Conservation (phyloP, 1,140 invertebrate species). For the Cyclargus thomasi region DNA sequence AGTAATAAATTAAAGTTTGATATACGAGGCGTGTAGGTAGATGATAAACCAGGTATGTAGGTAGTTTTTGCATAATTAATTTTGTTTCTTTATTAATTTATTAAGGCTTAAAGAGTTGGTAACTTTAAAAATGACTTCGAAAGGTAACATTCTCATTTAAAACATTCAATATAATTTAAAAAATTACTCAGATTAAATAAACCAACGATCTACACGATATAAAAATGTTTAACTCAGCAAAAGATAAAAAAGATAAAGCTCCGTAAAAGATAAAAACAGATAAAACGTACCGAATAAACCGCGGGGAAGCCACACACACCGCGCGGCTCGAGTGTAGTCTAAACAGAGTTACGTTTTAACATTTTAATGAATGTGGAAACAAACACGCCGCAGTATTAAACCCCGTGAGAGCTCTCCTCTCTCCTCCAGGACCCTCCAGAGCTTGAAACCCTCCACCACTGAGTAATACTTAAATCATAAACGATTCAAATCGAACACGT, state of each 20-base stretch:
- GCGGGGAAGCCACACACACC: background rate
- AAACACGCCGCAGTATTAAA: conserved; percentile 8
- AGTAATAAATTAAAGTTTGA: no score
- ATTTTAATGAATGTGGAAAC: conserved; percentile 11
- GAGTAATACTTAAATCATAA: background rate
- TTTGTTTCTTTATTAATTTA: no score
- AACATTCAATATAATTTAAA: no score
- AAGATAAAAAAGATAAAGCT: background rate
- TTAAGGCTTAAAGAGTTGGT: no score
- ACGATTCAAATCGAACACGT: background rate
- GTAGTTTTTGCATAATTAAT: no score
- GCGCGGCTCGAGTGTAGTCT: background rate
- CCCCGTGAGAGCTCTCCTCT: background rate
- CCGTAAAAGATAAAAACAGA: background rate
- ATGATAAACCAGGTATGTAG: no score
- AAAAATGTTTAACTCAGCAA: background rate
- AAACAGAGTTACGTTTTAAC: conserved; percentile 1
- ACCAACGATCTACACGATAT: background rate
- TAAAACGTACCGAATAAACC: conserved; percentile 1
- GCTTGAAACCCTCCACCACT: background rate
- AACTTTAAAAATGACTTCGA: no score
- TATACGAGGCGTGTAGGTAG: no score
- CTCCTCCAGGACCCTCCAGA: background rate
- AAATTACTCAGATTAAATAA: no score
- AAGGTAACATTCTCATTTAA: no score